These are phyloP conservation scores for Ormyrus thymus DNA, from an alignment of 2,888 invertebrate species.

Conservation along the genomic window DNA sequence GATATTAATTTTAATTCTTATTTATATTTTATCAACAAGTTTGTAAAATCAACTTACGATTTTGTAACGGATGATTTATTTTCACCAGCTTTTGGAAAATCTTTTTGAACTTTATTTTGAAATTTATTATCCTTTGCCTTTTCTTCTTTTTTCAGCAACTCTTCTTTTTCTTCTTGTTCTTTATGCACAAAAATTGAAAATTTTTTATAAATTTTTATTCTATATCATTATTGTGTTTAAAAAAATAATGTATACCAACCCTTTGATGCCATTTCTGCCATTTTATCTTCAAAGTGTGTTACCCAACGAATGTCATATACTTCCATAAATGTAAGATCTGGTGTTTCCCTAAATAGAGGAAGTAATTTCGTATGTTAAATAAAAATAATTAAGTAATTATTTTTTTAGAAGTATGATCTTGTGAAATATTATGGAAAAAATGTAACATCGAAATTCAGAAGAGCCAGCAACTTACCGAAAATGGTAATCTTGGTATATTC, in stretches of 20 bases:
- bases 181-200: constrained; percentile 40
- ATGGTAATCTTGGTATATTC: constrained; percentile 82
- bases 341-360: constrained; percentile 72
- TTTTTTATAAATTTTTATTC: constrained; percentile 9
- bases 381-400: constrained; percentile 9
- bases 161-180: constrained; percentile 56
- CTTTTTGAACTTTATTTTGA: constrained; percentile 11
- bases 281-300: constrained; percentile 73
- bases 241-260: constrained; percentile 66
- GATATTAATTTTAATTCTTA: not conserved
- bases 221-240: constrained; percentile 6
- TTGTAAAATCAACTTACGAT: constrained; percentile 58
- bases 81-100: constrained; percentile 48
- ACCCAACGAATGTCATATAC: constrained; percentile 74
- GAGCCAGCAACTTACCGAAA: constrained; percentile 75
- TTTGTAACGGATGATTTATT: constrained; percentile 56
- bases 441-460: constrained; percentile 21
- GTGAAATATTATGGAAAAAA: not conserved
- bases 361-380: constrained; percentile 15
- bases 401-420: constrained; percentile 1
- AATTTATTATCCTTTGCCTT: constrained; percentile 10
- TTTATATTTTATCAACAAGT: not conserved
- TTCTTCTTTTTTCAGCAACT: constrained; percentile 46
- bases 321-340: constrained; percentile 74
- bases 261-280: constrained; percentile 70